These are phyloP conservation scores for Ametastegia equiseti DNA, from an alignment of 2,888 invertebrate genomes.

Conservation along the genomic window DNA sequence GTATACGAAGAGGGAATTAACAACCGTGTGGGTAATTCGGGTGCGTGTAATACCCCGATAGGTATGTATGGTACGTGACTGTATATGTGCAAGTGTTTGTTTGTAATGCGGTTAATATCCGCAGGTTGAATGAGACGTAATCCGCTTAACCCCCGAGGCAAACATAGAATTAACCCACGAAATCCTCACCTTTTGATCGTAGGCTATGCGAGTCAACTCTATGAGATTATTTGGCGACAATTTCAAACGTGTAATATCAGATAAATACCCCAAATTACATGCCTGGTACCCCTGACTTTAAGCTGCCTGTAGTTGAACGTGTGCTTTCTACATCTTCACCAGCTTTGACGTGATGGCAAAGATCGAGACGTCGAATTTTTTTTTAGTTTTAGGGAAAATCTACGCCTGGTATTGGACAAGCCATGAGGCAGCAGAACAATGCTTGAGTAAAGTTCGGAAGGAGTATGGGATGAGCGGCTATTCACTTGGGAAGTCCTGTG, in stretches of 20 bases:
- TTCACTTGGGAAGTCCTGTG: neutral
- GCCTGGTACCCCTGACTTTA: no score
- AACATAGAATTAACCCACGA: conserved; percentile 39
- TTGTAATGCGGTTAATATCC: conserved; percentile 43
- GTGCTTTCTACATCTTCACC: no score
- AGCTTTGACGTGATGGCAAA: no score
- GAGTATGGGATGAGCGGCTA: neutral
- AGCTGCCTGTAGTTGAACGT: no score
- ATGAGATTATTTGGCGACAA: conserved; percentile 8
- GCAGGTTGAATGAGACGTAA: conserved; percentile 38
- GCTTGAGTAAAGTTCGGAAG: neutral
- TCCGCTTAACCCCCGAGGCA: conserved; percentile 36
- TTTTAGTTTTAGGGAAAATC: no score
- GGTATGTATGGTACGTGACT: neutral
- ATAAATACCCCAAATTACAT: neutral
- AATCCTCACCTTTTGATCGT: conserved; percentile 40
- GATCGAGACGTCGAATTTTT: no score
- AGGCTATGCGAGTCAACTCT: neutral
- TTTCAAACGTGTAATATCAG: neutral
- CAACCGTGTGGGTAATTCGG: neutral
- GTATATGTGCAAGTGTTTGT: neutral
- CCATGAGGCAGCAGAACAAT: neutral
- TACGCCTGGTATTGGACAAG: neutral
- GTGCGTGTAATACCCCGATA: neutral
- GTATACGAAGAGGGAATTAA: neutral